Percentiles rank a stretch among this genome's conserved stretches.
phyloP scores from a whole-genome alignment of 1,140 invertebrate species.

The Akabosia matsudoensis region DNA sequence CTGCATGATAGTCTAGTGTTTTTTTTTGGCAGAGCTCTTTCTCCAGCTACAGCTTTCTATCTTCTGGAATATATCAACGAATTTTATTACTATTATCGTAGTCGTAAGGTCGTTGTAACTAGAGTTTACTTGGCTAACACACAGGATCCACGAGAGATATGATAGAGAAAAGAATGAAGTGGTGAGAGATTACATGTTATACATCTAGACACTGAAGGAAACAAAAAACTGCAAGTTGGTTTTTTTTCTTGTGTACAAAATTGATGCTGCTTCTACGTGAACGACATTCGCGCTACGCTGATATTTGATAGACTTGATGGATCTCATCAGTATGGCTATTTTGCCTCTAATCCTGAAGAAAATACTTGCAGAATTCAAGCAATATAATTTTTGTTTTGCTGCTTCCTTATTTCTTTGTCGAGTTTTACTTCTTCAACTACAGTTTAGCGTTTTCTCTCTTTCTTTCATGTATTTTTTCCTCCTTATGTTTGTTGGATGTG shows the following conservation, averaged over 20 bases:
- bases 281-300: no score
- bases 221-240: neutral
- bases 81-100: neutral
- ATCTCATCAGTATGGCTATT: constrained; percentile 4
- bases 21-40: neutral
- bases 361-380: neutral
- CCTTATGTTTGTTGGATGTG: neutral
- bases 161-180: neutral
- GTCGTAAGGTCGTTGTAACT: neutral
- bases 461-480: neutral
- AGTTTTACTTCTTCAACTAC: no score
- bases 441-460: no score
- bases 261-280: neutral
- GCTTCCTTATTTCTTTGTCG: neutral
- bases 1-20: neutral
- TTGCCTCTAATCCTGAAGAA: neutral
- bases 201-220: neutral
- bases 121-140: no score
- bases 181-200: constrained; percentile 10
- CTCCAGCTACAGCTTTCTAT: neutral
- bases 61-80: neutral
- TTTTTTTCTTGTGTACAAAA: neutral
- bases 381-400: no score
- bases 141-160: neutral
- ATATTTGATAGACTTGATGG: constrained; percentile 13